Percentiles rank a stretch among this genome's conserved stretches.
These are phyloP conservation scores for Stenurella melanura DNA, from an alignment of 2,888 invertebrate genomes.

Conservation along the genomic window DNA sequence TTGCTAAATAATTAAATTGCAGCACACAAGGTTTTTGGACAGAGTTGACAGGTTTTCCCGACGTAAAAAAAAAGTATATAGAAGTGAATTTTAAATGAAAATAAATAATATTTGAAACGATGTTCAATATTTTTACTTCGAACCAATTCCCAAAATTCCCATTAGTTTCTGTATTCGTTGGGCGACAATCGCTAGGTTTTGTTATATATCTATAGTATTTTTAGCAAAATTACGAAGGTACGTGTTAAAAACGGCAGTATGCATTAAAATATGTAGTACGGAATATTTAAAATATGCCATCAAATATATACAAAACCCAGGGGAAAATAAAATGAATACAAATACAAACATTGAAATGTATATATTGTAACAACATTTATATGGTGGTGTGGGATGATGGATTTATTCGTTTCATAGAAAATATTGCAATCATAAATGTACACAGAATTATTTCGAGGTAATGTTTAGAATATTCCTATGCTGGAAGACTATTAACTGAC, in stretches of 20 bases:
- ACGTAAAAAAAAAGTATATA: not conserved
- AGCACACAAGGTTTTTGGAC: not conserved
- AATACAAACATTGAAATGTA: slow-evolving; percentile 16
- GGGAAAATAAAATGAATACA: not conserved
- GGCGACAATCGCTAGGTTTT: not conserved
- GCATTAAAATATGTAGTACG: not conserved
- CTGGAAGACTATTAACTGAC: not conserved
- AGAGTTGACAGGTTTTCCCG: not conserved
- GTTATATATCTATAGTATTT: not conserved
- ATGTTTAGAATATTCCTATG: not conserved
- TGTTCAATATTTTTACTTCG: slow-evolving; percentile 19
- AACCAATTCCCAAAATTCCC: slow-evolving; percentile 6
- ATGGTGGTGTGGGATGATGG: not conserved
- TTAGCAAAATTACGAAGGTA: not conserved
- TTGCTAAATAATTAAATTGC: not conserved
- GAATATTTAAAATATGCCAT: slow-evolving; percentile 1
- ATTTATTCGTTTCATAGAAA: slow-evolving; percentile 8
- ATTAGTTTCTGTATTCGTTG: slow-evolving; percentile 18
- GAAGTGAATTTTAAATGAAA: slow-evolving; percentile 9
- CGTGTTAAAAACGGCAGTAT: not conserved
- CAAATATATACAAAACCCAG: slow-evolving; percentile 1
- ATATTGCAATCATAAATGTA: not conserved
- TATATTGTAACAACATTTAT: slow-evolving; percentile 1
- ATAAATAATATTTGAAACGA: slow-evolving; percentile 16
- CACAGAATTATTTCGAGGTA: not conserved